Percentiles rank a stretch among this genome's conserved stretches.
Evolutionary conservation across 2,888 invertebrate genomes (phyloP).

Genomic region (Oligia fasciuncula): DNA sequence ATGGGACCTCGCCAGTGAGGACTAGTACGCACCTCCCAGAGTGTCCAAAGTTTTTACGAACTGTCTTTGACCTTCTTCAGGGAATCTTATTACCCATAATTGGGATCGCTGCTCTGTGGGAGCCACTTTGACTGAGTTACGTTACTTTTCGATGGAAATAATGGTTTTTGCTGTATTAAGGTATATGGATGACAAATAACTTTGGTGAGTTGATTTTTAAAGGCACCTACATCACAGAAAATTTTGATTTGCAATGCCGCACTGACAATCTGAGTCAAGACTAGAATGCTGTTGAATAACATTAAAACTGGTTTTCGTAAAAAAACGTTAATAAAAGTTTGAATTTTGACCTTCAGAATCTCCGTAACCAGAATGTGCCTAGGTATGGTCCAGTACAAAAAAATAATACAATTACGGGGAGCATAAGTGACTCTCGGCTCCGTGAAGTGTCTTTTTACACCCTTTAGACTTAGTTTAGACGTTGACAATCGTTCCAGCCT

Average conservation of each 20-base stretch:
- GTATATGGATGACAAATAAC: too few species aligned
- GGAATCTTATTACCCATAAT: slow-evolving; percentile 83
- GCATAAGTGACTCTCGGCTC: too few species aligned
- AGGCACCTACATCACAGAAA: slow-evolving; percentile 38
- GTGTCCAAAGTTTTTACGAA: slow-evolving; percentile 83
- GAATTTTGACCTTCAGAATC: too few species aligned
- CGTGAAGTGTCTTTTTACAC: too few species aligned
- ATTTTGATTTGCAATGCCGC: slow-evolving; percentile 35
- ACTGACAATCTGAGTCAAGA: slow-evolving; percentile 5
- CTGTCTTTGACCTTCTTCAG: slow-evolving; percentile 81
- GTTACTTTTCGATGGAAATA: slow-evolving; percentile 7
- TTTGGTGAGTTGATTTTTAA: neutral
- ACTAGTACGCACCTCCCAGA: slow-evolving; percentile 77
- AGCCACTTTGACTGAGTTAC: slow-evolving; percentile 80
- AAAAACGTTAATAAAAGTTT: too few species aligned
- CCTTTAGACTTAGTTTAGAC: neutral
- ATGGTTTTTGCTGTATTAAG: neutral
- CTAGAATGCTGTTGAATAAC: neutral
- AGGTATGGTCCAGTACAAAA: too few species aligned
- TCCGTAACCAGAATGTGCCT: too few species aligned
- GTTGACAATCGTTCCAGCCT: neutral
- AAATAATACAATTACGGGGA: too few species aligned
- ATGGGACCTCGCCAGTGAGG: slow-evolving; percentile 3
- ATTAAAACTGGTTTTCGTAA: too few species aligned
- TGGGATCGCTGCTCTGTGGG: slow-evolving; percentile 72